These are phyloP conservation scores for Marisa cornuarietis DNA, from an alignment of 1,140 invertebrate genomes.

Conservation along the genomic window DNA sequence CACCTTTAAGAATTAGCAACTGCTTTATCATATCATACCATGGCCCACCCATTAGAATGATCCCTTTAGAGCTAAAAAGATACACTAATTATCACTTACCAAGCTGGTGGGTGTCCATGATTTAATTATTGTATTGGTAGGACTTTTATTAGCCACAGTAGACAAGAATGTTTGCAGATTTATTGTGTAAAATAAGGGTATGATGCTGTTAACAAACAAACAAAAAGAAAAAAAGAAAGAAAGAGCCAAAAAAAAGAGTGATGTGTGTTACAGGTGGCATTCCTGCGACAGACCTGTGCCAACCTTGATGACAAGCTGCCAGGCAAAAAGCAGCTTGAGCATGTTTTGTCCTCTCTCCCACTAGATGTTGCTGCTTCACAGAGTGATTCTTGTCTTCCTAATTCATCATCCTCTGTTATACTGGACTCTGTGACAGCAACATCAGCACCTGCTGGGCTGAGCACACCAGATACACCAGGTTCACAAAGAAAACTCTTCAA, in stretches of 20 bases:
- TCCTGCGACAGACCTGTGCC: conserved; percentile 65
- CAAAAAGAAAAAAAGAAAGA: too few species aligned
- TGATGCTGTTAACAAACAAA: too few species aligned
- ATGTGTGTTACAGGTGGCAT: conserved; percentile 62
- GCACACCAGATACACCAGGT: conserved; percentile 53
- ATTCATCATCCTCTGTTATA: background rate
- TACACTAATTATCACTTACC: too few species aligned
- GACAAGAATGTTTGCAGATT: too few species aligned
- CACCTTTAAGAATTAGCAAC: too few species aligned
- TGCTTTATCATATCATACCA: too few species aligned
- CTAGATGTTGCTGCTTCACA: conserved; percentile 26
- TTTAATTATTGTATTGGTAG: too few species aligned
- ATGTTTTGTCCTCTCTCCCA: conserved; percentile 55
- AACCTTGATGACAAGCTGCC: conserved; percentile 50
- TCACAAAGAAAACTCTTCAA: conserved; percentile 53
- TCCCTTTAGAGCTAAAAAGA: too few species aligned
- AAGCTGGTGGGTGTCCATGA: too few species aligned
- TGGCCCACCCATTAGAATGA: too few species aligned
- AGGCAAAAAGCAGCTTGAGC: conserved; percentile 62
- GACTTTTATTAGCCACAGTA: too few species aligned
- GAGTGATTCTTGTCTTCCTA: conserved; percentile 14
- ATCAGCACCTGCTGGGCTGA: conserved; percentile 20
- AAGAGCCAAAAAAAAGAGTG: background rate
- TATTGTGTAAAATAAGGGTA: too few species aligned
- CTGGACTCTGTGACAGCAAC: conserved; percentile 23